Evolutionary conservation across 2,888 invertebrate genomes (phyloP), one percentile per base, ranked within the genome.

Genomic region (Amphipyra tragopoginis): DNA sequence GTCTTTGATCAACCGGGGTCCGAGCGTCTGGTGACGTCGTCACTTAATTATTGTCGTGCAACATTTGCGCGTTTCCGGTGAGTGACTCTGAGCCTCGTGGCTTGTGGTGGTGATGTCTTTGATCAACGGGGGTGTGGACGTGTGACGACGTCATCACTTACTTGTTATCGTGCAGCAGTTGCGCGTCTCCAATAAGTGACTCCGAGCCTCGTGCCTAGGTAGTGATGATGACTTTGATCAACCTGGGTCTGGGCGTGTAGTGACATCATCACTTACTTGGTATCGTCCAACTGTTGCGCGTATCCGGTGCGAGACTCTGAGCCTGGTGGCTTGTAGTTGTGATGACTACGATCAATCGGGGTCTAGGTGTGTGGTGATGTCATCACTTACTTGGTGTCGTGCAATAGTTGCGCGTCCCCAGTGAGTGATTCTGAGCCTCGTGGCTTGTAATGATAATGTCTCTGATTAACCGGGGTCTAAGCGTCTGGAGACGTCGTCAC

Each of bases 131-230:
- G n/a, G n/a, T n/a, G n/a, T n/a, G n/a, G n/a, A n/a, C n/a, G 81
- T 47, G 8, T 14, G 2, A 3, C n/a, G n/a, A n/a, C 10, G 33
- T 14, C 15, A 2, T 15, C 0, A 10, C 95, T 93, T 90, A 98
- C 98, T 96, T 96, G 42, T 96, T 95, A 85, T 98, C 98, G 72
- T 97, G 97, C 55, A 98, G 93, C 21, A 98, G 90, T 79, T 97
- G 94, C 9, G 95, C 92, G 82, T 98, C 97, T 53, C 96, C 96
- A 0, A 96, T 97, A 45, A 97, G 88, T 64, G 97, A 96, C 7
- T 96, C 93, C 0, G 89, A 87, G 13, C 92, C 93, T 5, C 90
- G 87, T 0, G 97, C 97, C 72, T 94, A n/a, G 93, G 85, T 97
- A 96, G 86, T 97, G 96, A 36, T 95, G 90, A 56, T 93, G 93